phyloP scores from a whole-genome alignment of 2,797 vertebrate genomes.

The Oophaga sylvatica region DNA sequence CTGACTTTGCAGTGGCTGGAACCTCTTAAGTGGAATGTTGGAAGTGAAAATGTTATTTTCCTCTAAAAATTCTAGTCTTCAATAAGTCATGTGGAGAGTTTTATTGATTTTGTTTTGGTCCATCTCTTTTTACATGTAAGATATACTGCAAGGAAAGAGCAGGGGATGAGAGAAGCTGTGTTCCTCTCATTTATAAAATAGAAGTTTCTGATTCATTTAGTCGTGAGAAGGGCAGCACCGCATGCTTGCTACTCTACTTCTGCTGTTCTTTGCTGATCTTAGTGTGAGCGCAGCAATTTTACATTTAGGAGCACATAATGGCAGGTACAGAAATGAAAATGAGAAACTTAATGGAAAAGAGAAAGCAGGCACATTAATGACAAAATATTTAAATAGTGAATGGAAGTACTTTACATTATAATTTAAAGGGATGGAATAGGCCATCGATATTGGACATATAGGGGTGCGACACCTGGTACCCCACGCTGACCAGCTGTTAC shows the following conservation, averaged over 20 bases:
- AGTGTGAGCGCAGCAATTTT: constrained; percentile 13
- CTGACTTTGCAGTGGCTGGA: background rate
- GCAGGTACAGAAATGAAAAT: background rate
- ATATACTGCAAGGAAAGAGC: constrained; percentile 12
- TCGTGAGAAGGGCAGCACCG: background rate
- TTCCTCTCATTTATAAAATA: constrained; percentile 10
- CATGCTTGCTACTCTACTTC: background rate
- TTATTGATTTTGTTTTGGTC: constrained; percentile 54
- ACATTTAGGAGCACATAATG: background rate
- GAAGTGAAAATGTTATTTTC: constrained; percentile 54
- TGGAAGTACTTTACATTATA: background rate
- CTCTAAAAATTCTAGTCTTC: constrained; percentile 40
- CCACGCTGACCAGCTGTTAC: too few species aligned
- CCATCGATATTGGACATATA: too few species aligned
- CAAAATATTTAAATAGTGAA: background rate
- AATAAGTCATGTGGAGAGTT: constrained; percentile 48
- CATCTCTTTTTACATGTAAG: constrained; percentile 45
- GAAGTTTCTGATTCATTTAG: constrained; percentile 43
- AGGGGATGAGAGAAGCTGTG: constrained; percentile 37
- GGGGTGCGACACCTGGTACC: too few species aligned
- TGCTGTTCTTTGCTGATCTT: constrained; percentile 22
- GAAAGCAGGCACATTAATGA: background rate
- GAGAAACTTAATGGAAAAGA: background rate
- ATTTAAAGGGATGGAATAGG: too few species aligned
- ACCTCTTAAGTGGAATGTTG: constrained; percentile 14